These are phyloP conservation scores for Macrostomum cliftonense DNA, from an alignment of 2,888 invertebrate genomes.

Conservation along the genomic window DNA sequence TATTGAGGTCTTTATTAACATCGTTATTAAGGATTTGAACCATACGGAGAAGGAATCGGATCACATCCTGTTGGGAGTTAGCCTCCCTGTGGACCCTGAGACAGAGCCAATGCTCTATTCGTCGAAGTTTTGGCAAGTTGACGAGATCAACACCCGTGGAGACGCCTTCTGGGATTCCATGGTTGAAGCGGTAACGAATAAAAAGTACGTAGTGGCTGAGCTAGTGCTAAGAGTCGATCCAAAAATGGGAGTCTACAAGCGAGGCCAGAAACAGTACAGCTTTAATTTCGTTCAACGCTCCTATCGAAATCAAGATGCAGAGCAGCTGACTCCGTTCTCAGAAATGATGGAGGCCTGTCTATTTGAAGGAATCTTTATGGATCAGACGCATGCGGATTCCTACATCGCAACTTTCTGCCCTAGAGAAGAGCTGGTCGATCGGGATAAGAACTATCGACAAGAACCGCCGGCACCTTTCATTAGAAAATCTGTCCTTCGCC, in stretches of 20 bases:
- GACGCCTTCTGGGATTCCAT: conserved; percentile 20
- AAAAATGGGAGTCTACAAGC: conserved; percentile 16
- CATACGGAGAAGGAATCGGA: conserved; percentile 16
- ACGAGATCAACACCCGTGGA: conserved; percentile 2
- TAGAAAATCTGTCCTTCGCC: not conserved
- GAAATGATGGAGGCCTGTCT: conserved; percentile 24
- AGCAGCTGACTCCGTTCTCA: conserved; percentile 17
- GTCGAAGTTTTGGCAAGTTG: not conserved
- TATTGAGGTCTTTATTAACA: conserved; percentile 22
- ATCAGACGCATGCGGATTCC: conserved; percentile 21
- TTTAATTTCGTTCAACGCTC: conserved; percentile 20
- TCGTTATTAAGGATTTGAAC: conserved; percentile 22
- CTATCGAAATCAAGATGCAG: conserved; percentile 11
- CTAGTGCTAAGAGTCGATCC: conserved; percentile 22
- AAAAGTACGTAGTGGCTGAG: conserved; percentile 18
- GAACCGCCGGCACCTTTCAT: no score
- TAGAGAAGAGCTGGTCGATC: conserved; percentile 1
- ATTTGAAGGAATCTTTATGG: conserved; percentile 26
- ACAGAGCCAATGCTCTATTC: not conserved
- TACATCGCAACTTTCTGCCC: conserved; percentile 22
- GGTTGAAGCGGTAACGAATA: conserved; percentile 21
- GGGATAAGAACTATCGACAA: not conserved
- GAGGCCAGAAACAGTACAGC: conserved; percentile 24
- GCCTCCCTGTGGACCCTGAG: conserved; percentile 16
- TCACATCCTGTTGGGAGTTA: conserved; percentile 20